These are phyloP conservation scores for Nysson spinosus DNA, from an alignment of 2,888 invertebrate species.

Conservation along the genomic window DNA sequence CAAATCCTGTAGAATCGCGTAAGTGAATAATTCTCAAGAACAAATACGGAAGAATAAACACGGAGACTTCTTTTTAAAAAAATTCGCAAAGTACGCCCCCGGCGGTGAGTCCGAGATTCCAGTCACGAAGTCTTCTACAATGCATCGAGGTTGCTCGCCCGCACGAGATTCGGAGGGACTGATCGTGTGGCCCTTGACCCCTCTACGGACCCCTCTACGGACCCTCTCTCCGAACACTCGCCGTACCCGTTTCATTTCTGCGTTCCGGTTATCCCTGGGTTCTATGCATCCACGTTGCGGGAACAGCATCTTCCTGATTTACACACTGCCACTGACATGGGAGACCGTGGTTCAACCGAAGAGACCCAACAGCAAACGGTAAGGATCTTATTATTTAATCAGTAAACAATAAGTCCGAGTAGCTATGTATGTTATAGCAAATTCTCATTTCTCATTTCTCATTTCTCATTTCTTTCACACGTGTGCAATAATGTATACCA, in stretches of 20 bases:
- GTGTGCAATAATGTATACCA: too few species aligned
- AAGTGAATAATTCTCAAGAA: too few species aligned
- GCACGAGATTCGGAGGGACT: constrained; percentile 67
- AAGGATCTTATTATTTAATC: constrained; percentile 73
- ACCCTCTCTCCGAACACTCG: constrained; percentile 7
- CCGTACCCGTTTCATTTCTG: constrained; percentile 10
- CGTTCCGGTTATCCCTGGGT: constrained; percentile 34
- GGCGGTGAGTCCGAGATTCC: constrained; percentile 67
- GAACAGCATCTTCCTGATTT: constrained; percentile 75
- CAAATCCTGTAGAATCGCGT: background rate
- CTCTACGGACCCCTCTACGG: constrained; percentile 14
- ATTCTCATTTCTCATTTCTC: too few species aligned
- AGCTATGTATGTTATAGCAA: too few species aligned
- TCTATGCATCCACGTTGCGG: constrained; percentile 64
- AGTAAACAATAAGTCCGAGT: background rate
- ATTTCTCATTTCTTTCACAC: too few species aligned
- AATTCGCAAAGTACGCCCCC: constrained; percentile 27
- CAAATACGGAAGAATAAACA: background rate
- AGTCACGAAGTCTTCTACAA: constrained; percentile 74
- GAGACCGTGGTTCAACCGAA: constrained; percentile 49
- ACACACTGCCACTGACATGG: constrained; percentile 74
- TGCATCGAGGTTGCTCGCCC: constrained; percentile 69
- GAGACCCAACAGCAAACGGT: constrained; percentile 1
- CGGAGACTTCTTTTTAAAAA: constrained; percentile 20
- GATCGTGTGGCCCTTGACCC: constrained; percentile 58